These are phyloP conservation scores for Theristus sp. DNA, from an alignment of 2,888 invertebrate species.

Conservation along the genomic window DNA sequence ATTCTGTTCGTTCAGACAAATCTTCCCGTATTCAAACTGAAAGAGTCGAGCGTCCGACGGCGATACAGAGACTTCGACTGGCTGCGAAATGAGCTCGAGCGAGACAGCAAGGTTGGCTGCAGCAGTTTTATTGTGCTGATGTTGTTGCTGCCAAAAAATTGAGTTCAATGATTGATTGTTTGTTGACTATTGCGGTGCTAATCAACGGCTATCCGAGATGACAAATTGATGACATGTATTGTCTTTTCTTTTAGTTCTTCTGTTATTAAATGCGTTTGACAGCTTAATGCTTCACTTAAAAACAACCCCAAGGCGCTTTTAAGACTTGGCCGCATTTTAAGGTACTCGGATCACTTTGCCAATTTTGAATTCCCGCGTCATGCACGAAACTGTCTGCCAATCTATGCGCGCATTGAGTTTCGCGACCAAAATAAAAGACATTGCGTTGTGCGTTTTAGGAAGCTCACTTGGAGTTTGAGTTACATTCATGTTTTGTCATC, in stretches of 20 bases:
- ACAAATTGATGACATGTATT: no score
- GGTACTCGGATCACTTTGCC: no score
- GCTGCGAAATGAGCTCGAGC: constrained; percentile 90
- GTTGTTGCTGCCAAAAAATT: background rate
- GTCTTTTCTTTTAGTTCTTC: no score
- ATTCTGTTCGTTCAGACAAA: constrained; percentile 57
- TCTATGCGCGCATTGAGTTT: no score
- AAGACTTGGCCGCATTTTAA: no score
- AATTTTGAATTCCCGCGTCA: no score
- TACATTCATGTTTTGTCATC: background rate
- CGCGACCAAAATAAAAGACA: no score
- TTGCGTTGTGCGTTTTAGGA: background rate
- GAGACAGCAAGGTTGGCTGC: constrained; percentile 88
- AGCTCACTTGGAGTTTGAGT: background rate
- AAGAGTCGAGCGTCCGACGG: constrained; percentile 87
- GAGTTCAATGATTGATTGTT: background rate
- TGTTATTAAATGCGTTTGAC: no score
- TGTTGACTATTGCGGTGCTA: background rate
- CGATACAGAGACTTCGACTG: constrained; percentile 99
- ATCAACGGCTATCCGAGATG: background rate
- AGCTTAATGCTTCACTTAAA: no score
- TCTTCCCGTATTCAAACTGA: constrained; percentile 94
- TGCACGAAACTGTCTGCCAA: no score
- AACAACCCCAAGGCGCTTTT: no score
- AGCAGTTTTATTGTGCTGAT: background rate